Evolutionary conservation across 2,113 vertebrate genomes (phyloP), one percentile per base, ranked within the genome.

Genomic region (Emberiza fucata): DNA sequence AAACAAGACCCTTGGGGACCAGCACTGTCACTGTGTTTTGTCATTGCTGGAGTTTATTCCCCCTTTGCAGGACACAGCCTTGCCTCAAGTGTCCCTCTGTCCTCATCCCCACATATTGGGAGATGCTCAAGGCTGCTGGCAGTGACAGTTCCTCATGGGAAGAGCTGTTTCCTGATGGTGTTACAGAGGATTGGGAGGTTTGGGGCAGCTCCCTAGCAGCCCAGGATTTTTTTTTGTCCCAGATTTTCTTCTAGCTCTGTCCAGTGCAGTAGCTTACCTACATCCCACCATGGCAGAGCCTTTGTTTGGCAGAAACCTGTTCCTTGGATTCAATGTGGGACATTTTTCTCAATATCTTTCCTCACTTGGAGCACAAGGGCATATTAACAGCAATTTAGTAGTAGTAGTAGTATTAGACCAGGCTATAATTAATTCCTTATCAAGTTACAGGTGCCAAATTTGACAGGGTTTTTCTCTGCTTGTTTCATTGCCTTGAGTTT

Each of bases 371-470:
- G 61, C 33, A 75, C 61, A 31, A 75, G 69, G 44, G 25, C 28
- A 25, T 31, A 33, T 84, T 40, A 76, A 69, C 69, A 94, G 16
- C 24, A 28, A 25, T 37, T 18, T 54, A 71, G 1, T 8, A 61
- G 15, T 59, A 61, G 15, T 59, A 31, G 71, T 71, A 63, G n/a
- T 64, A 73, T 65, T 64, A 86, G 8, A 29, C 21, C 14, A 60
- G 40, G 31, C 7, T 79, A 16, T 87, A 79, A 91, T 95, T 91
- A 91, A 92, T 88, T 90, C 45, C n/a, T 85, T 68, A 79, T 93
- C 37, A 14, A 68, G 81, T 93, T 72, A 83, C 60, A 88, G 59
- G 72, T 81, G 64, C 45, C 61, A 87, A 27, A 90, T 87, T 81
- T 60, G 44, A 64, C 65, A 80, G 11, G 0, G 14, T 68, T 91